Percentiles rank a stretch among this genome's conserved stretches.
These are phyloP conservation scores for Cololabis saira DNA, from an alignment of 2,113 vertebrate genomes.

Conservation along the genomic window DNA sequence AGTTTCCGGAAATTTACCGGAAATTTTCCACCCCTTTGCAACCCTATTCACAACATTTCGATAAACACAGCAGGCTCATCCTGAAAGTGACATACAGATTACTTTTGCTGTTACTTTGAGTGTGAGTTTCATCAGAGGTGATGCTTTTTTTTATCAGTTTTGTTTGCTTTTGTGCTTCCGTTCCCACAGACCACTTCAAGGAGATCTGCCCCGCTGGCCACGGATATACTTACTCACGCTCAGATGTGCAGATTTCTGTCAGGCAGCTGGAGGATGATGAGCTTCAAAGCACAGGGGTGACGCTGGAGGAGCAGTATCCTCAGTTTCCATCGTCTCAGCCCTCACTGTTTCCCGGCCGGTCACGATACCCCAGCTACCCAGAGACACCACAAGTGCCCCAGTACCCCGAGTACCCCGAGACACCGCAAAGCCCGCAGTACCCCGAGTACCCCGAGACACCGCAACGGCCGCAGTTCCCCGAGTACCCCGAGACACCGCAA, in stretches of 20 bases:
- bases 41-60: too few species aligned
- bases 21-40: too few species aligned
- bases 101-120: too few species aligned
- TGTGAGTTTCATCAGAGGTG: neutral
- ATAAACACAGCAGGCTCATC: conserved; percentile 2
- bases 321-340: conserved; percentile 57
- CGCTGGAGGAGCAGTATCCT: conserved; percentile 74
- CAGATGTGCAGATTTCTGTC: conserved; percentile 85
- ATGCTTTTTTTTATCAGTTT: conserved; percentile 35
- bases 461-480: too few species aligned
- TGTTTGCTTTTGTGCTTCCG: conserved; percentile 40
- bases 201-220: conserved; percentile 86
- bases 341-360: conserved; percentile 21
- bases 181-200: conserved; percentile 80
- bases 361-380: conserved; percentile 42
- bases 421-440: too few species aligned
- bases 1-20: too few species aligned
- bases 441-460: too few species aligned
- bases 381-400: conserved; percentile 52
- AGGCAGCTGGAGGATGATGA: conserved; percentile 88
- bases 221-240: conserved; percentile 82
- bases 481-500: conserved; percentile 54
- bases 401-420: conserved; percentile 29
- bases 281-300: conserved; percentile 69
- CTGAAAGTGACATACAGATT: too few species aligned